Base-by-base conservation (phyloP, 2,797 vertebrate genomes). In the Sebastes taczanowskii region DNA sequence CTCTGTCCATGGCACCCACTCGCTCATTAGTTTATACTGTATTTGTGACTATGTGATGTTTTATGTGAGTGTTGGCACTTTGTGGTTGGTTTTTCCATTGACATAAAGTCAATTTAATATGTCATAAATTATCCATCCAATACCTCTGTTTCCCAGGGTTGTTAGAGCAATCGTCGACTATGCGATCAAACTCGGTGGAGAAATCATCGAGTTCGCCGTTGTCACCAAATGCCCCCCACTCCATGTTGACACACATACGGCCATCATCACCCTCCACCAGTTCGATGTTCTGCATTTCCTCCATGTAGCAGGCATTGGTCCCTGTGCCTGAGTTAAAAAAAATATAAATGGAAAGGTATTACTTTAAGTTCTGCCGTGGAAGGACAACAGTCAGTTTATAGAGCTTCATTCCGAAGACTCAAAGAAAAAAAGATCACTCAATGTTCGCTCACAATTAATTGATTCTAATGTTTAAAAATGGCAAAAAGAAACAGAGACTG, bases 281-380 rank as follows among this genome's bases (percentile, higher is more conserved):
- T 79, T 99, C 97, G 42, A 99, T 95, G 3, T 99, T 98, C 46
- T 86, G 87, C 97, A 99, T 97, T 94, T 99, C 97, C 91, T 99
- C 98, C 98, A 99, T 99, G 95, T 99, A 99, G 89, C 98, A 99
- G 73, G 95, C 97, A 0, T 99, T 99, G 75, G 96, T 97, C 66
- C 98, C 98, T 0, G 98, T 99, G 70, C 97, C 98, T 99, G 90
- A 7, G 20, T 16, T 23, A 5, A 23, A 61, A n/a, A 71, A 4
- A 25, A 34, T 11, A 35, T 8, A 5, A 23, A 30, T 9, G 29
- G 7, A 72, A 11, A 18, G 13, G 20, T 42, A 22, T 46, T 18
- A 52, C 2, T 25, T 1, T 4, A 1, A 56, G 3, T 25, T 56
- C 6, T 29, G 30, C 63, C 25, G 66, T 56, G 22, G 7, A 25